Conservation (phyloP, 2,113 vertebrate species). For the Pristiophorus japonicus region DNA sequence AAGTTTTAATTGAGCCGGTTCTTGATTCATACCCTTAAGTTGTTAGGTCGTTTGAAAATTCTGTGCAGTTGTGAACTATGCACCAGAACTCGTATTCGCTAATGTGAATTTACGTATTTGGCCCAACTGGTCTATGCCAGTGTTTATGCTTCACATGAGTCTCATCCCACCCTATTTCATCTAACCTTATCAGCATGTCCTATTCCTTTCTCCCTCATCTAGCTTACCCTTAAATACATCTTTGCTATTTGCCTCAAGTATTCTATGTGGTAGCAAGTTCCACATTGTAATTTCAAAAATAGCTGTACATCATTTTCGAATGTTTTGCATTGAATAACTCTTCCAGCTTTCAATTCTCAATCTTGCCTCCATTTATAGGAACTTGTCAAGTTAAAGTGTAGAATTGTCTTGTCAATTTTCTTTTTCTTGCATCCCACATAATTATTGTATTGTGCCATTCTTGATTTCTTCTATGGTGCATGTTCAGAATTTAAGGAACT, state of each 20-base stretch:
- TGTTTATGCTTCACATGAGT: too few species aligned
- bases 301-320: background rate
- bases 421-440: background rate
- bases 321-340: background rate
- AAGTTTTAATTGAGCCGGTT: too few species aligned
- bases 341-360: background rate
- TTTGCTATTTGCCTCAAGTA: background rate
- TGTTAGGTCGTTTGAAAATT: too few species aligned
- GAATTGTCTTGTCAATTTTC: background rate
- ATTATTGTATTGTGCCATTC: background rate
- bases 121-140: too few species aligned
- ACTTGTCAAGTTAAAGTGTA: background rate
- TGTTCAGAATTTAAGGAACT: background rate
- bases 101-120: too few species aligned
- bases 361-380: background rate
- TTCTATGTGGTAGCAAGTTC: background rate
- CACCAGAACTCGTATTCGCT: too few species aligned
- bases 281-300: background rate
- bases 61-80: too few species aligned
- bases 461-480: background rate
- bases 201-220: background rate
- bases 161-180: too few species aligned
- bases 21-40: too few species aligned
- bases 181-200: too few species aligned
- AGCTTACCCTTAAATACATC: background rate